Evolutionary conservation across 2,797 vertebrate species (phyloP).

Genomic region (Dermochelys coriacea): DNA sequence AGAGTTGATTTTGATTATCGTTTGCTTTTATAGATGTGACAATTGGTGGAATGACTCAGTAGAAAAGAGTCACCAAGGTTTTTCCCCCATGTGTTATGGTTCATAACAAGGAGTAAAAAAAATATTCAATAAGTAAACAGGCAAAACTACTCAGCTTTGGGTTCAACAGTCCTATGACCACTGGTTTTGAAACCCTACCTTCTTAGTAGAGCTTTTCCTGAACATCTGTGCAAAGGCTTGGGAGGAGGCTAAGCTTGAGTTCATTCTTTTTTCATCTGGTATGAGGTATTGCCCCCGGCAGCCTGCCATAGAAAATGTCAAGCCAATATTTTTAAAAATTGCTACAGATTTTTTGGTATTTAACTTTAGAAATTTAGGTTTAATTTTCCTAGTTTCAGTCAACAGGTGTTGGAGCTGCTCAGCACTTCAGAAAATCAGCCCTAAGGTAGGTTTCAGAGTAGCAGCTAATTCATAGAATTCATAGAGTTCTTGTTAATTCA

Average conservation of each 20-base stretch:
- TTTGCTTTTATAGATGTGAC: not conserved
- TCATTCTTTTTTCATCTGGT: accelerated
- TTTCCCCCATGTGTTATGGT: slow-evolving; percentile 13
- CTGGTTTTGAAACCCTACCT: not conserved
- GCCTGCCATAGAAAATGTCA: accelerated
- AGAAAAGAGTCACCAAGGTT: slow-evolving; percentile 55
- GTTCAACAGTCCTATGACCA: not conserved
- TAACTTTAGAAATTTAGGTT: not conserved
- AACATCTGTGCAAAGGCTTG: not conserved
- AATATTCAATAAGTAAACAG: not conserved
- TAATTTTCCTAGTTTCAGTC: not conserved
- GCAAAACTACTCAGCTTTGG: not conserved
- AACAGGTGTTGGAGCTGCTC: not conserved
- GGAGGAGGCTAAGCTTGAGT: not conserved
- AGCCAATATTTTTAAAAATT: not conserved
- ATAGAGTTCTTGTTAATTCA: no score
- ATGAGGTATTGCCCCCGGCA: not conserved
- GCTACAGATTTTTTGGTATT: not conserved
- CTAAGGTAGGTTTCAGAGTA: no score
- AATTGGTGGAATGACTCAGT: slow-evolving; percentile 64
- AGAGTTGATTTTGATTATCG: not conserved
- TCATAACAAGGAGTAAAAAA: slow-evolving; percentile 27
- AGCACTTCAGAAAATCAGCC: not conserved
- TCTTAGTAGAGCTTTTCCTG: not conserved
- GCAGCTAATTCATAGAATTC: no score